Evolutionary conservation across 2,113 vertebrate species (phyloP).

Genomic region (Ochotona curzoniae): DNA sequence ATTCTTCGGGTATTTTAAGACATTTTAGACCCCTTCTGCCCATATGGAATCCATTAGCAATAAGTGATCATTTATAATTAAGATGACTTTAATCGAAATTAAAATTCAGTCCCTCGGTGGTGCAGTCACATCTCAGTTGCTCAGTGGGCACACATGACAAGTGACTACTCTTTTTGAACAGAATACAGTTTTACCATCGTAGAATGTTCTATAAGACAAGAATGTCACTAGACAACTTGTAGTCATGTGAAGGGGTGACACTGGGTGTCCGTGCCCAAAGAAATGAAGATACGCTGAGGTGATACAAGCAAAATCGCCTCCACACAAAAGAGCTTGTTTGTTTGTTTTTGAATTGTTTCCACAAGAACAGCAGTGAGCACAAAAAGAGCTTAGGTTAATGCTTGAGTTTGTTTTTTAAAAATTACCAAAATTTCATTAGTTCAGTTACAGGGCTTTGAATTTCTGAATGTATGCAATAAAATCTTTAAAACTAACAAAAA

Average conservation of each 20-base stretch:
- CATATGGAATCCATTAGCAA: background rate
- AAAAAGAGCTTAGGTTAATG: background rate
- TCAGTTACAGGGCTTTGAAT: background rate
- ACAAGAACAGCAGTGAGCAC: background rate
- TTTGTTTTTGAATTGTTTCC: background rate
- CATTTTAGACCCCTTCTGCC: background rate
- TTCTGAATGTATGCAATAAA: background rate
- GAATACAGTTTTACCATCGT: background rate
- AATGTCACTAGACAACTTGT: background rate
- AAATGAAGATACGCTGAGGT: background rate
- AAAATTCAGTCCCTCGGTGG: background rate
- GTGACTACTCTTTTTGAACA: background rate
- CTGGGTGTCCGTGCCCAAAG: background rate
- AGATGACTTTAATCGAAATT: background rate
- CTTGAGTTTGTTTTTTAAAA: constrained; percentile 21
- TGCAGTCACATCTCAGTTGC: background rate
- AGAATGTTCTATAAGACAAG: background rate
- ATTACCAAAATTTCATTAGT: background rate
- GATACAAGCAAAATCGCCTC: background rate
- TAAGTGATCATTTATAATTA: background rate
- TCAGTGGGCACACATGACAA: background rate
- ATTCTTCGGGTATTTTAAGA: background rate
- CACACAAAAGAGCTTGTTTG: background rate
- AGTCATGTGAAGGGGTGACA: background rate
- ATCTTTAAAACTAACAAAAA: background rate